These are phyloP conservation scores for Tupiocoris notatus DNA, from an alignment of 2,888 invertebrate genomes.

Conservation along the genomic window DNA sequence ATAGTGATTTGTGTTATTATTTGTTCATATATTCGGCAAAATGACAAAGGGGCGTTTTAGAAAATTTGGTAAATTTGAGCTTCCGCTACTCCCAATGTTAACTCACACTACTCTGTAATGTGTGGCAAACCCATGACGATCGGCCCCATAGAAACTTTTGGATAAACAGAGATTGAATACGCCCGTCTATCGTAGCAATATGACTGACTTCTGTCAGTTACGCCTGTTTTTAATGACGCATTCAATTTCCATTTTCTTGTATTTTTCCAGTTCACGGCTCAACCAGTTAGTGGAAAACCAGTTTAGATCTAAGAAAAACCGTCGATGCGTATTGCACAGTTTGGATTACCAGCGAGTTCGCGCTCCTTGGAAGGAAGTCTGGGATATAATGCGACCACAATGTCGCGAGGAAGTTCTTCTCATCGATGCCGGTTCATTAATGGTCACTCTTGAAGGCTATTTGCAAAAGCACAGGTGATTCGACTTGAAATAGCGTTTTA, in stretches of 20 bases:
- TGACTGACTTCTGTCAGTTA: not conserved
- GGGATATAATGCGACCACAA: constrained; percentile 78
- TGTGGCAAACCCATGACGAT: too few relatives aligned
- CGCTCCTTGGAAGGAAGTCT: constrained; percentile 76
- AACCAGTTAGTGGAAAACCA: constrained; percentile 77
- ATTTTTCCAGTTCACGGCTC: constrained; percentile 64
- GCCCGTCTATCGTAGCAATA: too few relatives aligned
- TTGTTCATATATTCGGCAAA: too few relatives aligned
- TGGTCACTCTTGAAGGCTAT: constrained; percentile 84
- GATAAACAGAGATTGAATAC: too few relatives aligned
- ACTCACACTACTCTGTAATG: too few relatives aligned
- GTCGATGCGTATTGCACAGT: constrained; percentile 84
- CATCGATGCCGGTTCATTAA: constrained; percentile 79
- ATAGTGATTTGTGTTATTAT: too few relatives aligned
- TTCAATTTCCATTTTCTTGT: not conserved
- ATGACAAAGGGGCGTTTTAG: too few relatives aligned
- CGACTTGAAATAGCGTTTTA: too few relatives aligned
- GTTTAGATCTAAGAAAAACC: constrained; percentile 82
- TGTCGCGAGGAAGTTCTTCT: constrained; percentile 83
- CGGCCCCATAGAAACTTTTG: too few relatives aligned
- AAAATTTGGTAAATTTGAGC: too few relatives aligned
- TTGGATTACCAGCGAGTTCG: constrained; percentile 81
- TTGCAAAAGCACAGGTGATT: constrained; percentile 72
- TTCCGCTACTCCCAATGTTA: too few relatives aligned
- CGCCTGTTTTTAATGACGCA: not conserved